Percentiles rank a stretch among this genome's conserved stretches.
phyloP scores from a whole-genome alignment of 2,113 vertebrate species.

The Hippocampus guttulatus region DNA sequence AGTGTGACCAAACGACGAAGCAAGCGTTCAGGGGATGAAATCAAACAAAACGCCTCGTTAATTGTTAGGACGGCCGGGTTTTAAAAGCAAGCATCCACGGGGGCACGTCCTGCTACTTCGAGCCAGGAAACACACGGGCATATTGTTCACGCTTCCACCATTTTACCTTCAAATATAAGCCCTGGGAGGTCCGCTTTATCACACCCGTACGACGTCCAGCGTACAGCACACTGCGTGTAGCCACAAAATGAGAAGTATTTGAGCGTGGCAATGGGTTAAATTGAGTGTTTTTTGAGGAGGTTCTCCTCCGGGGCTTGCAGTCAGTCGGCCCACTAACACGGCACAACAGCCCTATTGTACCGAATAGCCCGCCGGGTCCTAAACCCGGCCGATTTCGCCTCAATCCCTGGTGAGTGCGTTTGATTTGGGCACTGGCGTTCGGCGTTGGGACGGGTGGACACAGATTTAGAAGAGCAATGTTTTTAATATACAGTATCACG shows the following conservation, averaged over 20 bases:
- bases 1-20: background rate
- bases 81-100: conserved; percentile 52
- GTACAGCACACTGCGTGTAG: background rate
- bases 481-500: no score
- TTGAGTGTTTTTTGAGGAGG: conserved; percentile 20
- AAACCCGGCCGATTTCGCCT: conserved; percentile 74
- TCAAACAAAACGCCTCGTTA: background rate
- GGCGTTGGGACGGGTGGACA: background rate
- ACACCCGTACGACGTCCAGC: background rate
- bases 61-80: conserved; percentile 42
- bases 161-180: conserved; percentile 62
- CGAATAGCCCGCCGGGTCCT: conserved; percentile 76
- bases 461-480: background rate
- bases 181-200: conserved; percentile 17
- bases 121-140: conserved; percentile 56
- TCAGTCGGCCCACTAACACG: conserved; percentile 62
- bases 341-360: conserved; percentile 92
- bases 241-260: background rate
- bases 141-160: conserved; percentile 57
- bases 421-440: background rate
- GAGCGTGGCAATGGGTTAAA: background rate
- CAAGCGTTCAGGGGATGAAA: background rate
- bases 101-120: conserved; percentile 55
- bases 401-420: conserved; percentile 49
- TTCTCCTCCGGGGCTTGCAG: conserved; percentile 36